Base-by-base conservation (phyloP, 2,797 vertebrate genomes). In the Neosilurus hyrtlii region DNA sequence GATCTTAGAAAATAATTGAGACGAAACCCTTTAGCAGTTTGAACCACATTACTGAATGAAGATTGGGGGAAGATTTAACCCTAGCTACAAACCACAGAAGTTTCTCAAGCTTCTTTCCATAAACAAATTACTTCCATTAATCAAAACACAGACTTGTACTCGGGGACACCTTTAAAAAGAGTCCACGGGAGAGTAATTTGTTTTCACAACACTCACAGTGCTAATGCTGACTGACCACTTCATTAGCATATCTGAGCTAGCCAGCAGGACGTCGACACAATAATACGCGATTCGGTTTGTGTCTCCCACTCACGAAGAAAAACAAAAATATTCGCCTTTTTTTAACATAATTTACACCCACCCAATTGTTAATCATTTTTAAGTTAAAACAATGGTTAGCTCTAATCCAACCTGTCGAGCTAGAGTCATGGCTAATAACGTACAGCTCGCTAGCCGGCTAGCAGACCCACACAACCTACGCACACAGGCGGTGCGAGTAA, bases 401-500 rank as follows among this genome's bases (percentile, higher is more conserved):
- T 59, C 0, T 15, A 37, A 14, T 2, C 6, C 72, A 76, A n/a
- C 30, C 72, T 82, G n/a, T 68, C 52, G 43, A 82, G 63, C 63
- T 57, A 30, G 20, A 73, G 24, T 26, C 15, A 51, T 22, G 10
- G 73, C 20, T 76, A 76, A 20, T 62, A 20, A 26, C 6, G 43
- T 15, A 66, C 9, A 83, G 78, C 49, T 71, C 52, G 72, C 82
- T 83, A 82, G 26, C 83, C 83, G 83, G 83, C 70, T 67, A n/a
- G 24, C 75, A 83, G 61, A 83, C 79, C 43, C 76, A 65, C 80
- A 54, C 61, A 54, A 26, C 52, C 71, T 74, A 74, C 81, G 62
- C 76, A 65, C 82, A 73, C 71, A 35, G 59, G 15, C 20, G 10
- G 51, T 14, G 12, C 37, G 59, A 51, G 51, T 65, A 24, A 71